Base-by-base conservation (phyloP, 2,888 invertebrate species). In the Endomychus coccineus region DNA sequence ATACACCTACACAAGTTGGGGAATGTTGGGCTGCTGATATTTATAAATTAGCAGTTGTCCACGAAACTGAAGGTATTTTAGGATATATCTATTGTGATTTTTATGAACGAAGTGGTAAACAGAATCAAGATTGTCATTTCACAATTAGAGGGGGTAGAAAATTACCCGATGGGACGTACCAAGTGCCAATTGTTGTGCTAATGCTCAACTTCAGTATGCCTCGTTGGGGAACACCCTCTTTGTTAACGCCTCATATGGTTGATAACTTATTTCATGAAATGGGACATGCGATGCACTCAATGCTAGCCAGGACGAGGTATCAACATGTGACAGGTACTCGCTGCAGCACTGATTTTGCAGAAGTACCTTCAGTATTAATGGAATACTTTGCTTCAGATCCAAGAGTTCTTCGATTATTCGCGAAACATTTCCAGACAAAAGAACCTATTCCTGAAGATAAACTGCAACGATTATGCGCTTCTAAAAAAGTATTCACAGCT, bases 231-330 rank as follows among this genome's bases (percentile, higher is more conserved):
- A 78, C 77, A 3, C 88, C 88, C 1, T 83, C 88, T 25, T 69
- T 95, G 33, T 71, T 98, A 35, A 77, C 80, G 14, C 86, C 89
- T 1, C 76, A 79, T 11, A 83, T 87, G 56, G 84, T 96, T 5
- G 96, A 97, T 66, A 98, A 96, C 70, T 71, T 98, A 46, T 97
- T 97, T 67, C 98, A 98, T 64, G 97, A 98, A 72, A 83, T 94
- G 83, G 98, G 98, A 0, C 98, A 98, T 70, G 98, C 97, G 10
- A 82, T 97, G 77, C 98, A 98, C 69, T 95, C 96, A 11, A 96
- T 98, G 94, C 68, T 98, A 48, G 98, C 91, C 2, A 76, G 95
- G 44, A 95, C 96, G 0, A 76, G 78, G 42, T 90, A 95, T 43
- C 98, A 98, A 67, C 97, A 98, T 68, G 92, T 97, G 27, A 86